phyloP scores from a whole-genome alignment of 2,113 vertebrate species.

The Cryptotis parvus region DNA sequence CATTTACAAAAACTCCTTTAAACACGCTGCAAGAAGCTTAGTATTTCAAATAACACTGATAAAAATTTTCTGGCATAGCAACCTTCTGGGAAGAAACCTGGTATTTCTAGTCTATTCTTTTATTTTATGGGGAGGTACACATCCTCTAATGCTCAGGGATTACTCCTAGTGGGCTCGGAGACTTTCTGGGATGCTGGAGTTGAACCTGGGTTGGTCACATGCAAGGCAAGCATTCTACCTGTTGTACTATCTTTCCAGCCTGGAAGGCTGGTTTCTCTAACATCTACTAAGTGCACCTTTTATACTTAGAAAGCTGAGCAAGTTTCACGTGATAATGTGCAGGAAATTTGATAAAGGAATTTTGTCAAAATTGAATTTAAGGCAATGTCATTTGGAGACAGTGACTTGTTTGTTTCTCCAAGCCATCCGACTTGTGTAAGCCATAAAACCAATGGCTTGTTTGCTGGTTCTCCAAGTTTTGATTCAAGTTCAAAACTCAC shows the following conservation, averaged over 20 bases:
- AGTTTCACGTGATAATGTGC: background rate
- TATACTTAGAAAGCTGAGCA: background rate
- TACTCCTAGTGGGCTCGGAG: no score
- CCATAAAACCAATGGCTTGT: accelerated
- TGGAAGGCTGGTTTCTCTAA: background rate
- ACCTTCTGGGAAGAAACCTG: background rate
- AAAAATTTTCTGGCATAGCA: background rate
- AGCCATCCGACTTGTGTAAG: no score
- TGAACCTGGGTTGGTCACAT: no score
- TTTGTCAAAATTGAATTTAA: background rate
- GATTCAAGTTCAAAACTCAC: conserved; percentile 71
- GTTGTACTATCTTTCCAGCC: background rate
- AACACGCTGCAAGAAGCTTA: conserved; percentile 19
- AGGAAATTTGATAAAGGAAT: background rate
- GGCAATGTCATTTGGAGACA: background rate
- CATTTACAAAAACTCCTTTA: background rate
- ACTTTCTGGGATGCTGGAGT: no score
- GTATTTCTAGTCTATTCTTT: background rate
- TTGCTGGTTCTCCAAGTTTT: no score
- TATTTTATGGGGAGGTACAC: background rate
- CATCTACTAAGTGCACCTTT: background rate
- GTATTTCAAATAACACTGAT: conserved; percentile 7
- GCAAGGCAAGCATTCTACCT: no score
- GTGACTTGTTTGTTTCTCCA: background rate
- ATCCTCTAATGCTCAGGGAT: background rate